Conservation (phyloP, 2,888 invertebrate species). For the Spilosoma lubricipeda region DNA sequence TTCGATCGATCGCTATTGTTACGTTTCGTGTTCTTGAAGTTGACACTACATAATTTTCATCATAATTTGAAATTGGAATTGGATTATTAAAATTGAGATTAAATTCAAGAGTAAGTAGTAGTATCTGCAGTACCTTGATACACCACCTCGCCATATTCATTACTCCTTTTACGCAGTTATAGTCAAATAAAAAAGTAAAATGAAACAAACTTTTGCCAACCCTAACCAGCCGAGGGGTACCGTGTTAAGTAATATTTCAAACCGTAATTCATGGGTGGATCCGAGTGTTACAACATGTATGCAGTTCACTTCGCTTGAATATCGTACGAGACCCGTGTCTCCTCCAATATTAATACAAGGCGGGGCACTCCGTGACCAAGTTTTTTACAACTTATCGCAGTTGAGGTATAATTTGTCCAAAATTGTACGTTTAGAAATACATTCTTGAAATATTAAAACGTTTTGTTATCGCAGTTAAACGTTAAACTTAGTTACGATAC, state of each 20-base stretch:
- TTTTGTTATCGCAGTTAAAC: neutral
- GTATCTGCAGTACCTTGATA: no score
- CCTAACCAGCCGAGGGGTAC: conserved; percentile 26
- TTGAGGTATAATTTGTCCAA: conserved; percentile 12
- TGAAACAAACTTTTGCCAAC: conserved; percentile 22
- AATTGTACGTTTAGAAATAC: conserved; percentile 19
- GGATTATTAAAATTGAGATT: no score
- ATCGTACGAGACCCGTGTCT: conserved; percentile 24
- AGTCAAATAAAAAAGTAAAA: neutral
- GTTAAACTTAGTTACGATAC: neutral
- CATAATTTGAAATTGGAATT: no score
- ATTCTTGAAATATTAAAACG: neutral
- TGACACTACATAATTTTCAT: no score
- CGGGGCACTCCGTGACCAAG: conserved; percentile 41
- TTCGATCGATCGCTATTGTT: no score
- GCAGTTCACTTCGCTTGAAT: conserved; percentile 52
- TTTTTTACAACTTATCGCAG: conserved; percentile 8
- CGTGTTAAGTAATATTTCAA: conserved; percentile 62
- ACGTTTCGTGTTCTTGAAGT: no score
- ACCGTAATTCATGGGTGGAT: conserved; percentile 56
- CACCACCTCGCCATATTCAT: neutral
- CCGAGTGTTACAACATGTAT: conserved; percentile 45
- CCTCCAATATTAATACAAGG: conserved; percentile 47
- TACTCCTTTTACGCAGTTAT: neutral
- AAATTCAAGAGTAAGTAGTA: no score